These are phyloP conservation scores for Galaxias olidus DNA, from an alignment of 2,797 vertebrate species.

Conservation along the genomic window DNA sequence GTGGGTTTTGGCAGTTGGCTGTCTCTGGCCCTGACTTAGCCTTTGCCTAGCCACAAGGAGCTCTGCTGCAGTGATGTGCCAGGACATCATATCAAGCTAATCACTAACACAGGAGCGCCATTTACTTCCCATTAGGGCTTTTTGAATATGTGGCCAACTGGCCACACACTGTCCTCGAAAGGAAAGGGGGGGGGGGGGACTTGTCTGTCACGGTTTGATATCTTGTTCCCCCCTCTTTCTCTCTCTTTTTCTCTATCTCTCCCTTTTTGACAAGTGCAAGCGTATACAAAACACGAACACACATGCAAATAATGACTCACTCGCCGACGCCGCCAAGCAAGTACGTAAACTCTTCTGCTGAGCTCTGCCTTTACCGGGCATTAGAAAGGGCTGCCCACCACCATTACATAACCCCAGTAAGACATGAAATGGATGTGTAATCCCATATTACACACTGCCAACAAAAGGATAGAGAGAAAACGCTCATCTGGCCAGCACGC, in stretches of 20 bases:
- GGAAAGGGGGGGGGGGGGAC: slow-evolving; percentile 26
- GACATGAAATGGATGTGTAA: slow-evolving; percentile 76
- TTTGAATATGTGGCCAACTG: slow-evolving; percentile 44
- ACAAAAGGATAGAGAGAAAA: slow-evolving; percentile 56
- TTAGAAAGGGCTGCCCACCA: slow-evolving; percentile 50
- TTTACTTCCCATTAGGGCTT: slow-evolving; percentile 67
- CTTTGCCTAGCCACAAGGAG: background rate
- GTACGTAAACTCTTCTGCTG: background rate
- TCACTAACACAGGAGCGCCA: slow-evolving; percentile 51
- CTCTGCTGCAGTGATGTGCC: background rate
- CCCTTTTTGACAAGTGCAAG: too few species aligned
- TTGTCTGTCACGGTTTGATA: too few species aligned
- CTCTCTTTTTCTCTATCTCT: too few species aligned
- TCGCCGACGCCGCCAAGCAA: background rate
- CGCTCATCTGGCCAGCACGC: slow-evolving; percentile 37
- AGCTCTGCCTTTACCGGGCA: slow-evolving; percentile 41
- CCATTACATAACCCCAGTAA: slow-evolving; percentile 70
- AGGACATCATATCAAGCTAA: background rate
- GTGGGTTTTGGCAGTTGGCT: background rate
- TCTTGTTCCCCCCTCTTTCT: too few species aligned
- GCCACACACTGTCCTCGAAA: slow-evolving; percentile 32
- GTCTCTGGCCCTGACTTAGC: background rate
- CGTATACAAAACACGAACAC: background rate
- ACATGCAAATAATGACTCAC: background rate
- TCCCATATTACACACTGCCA: slow-evolving; percentile 78